These are phyloP conservation scores for Caradrina kadenii DNA, from an alignment of 2,888 invertebrate species.

Conservation along the genomic window DNA sequence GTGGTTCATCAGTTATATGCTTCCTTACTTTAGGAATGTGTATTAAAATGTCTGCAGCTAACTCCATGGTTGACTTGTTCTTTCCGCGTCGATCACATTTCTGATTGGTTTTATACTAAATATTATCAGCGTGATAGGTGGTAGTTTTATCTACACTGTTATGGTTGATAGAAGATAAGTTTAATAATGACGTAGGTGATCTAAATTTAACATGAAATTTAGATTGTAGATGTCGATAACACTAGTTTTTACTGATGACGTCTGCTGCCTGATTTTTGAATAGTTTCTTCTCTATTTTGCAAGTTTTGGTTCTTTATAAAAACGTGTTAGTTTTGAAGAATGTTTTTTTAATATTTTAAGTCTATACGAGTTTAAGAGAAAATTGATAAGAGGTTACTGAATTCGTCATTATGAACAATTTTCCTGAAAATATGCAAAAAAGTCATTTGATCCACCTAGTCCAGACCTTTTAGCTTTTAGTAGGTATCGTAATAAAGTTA, in stretches of 20 bases:
- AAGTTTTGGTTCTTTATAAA: neutral
- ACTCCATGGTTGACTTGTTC: conserved; percentile 22
- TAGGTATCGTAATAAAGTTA: no score
- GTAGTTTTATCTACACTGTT: conserved; percentile 19
- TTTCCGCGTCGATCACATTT: conserved; percentile 31
- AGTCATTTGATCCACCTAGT: no score
- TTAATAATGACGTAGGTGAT: conserved; percentile 25
- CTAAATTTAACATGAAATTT: neutral
- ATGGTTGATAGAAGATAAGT: conserved; percentile 40
- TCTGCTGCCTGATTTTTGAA: neutral
- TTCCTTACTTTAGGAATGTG: conserved; percentile 41
- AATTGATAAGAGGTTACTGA: no score
- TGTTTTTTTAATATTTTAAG: no score
- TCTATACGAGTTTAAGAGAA: no score
- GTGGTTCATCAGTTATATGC: conserved; percentile 9
- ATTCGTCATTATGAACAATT: no score
- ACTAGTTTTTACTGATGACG: neutral
- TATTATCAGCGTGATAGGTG: conserved; percentile 35
- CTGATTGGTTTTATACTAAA: conserved; percentile 50
- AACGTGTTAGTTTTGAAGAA: no score
- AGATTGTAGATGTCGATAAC: neutral
- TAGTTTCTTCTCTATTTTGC: neutral
- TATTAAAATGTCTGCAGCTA: conserved; percentile 33
- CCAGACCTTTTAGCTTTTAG: no score
- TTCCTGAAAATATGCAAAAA: no score